phyloP scores from a whole-genome alignment of 2,113 vertebrate genomes.

The Pimephales promelas region DNA sequence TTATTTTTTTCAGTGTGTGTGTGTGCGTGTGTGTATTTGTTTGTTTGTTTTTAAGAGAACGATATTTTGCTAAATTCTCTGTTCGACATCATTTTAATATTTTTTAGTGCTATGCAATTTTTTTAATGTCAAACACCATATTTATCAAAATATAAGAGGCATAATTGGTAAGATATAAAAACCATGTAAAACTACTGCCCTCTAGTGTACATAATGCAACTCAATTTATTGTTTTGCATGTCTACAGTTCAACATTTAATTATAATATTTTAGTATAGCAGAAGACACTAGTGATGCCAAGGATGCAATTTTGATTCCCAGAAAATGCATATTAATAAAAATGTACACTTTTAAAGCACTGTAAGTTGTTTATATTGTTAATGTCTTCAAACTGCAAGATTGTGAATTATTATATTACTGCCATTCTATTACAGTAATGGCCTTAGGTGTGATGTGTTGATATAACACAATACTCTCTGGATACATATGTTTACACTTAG shows the following conservation, averaged over 20 bases:
- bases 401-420: background rate
- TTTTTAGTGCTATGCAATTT: background rate
- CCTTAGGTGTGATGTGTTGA: background rate
- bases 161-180: background rate
- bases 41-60: background rate
- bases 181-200: constrained; percentile 65
- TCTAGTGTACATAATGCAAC: constrained; percentile 60
- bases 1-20: too few relatives aligned
- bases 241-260: background rate
- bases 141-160: background rate
- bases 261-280: background rate
- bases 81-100: background rate
- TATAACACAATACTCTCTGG: background rate
- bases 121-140: background rate
- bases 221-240: background rate
- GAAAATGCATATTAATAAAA: background rate
- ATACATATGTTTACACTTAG: constrained; percentile 1
- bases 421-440: background rate
- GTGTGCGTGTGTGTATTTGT: background rate
- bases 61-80: background rate
- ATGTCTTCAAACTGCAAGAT: background rate
- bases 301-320: background rate
- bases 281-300: background rate
- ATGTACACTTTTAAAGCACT: background rate
- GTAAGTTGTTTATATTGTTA: background rate